A percentile compares a stretch with the other conserved stretches of the same genome.
phyloP scores from a whole-genome alignment of 2,888 invertebrate genomes.

The Rhagonycha lutea region DNA sequence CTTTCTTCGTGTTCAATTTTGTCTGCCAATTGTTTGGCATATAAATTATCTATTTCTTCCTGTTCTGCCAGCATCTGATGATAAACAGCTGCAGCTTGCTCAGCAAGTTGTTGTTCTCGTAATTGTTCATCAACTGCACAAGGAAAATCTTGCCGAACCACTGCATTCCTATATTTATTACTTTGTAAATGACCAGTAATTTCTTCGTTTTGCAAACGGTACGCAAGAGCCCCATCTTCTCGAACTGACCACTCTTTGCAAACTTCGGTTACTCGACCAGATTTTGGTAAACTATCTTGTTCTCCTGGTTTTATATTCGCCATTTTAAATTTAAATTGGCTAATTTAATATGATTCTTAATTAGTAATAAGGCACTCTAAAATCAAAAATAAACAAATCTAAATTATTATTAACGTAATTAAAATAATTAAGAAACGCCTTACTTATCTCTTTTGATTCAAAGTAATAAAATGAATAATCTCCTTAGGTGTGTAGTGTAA shows the following conservation, averaged over 20 bases:
- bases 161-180: slow-evolving; percentile 75
- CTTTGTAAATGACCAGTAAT: slow-evolving; percentile 78
- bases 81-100: slow-evolving; percentile 64
- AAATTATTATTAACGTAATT: neutral
- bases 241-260: slow-evolving; percentile 83
- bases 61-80: slow-evolving; percentile 67
- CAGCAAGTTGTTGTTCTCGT: slow-evolving; percentile 68
- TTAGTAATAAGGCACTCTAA: neutral
- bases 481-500: neutral
- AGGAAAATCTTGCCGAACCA: slow-evolving; percentile 79
- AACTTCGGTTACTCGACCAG: slow-evolving; percentile 73
- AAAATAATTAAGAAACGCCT: neutral
- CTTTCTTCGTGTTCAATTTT: slow-evolving; percentile 63
- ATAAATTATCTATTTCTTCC: slow-evolving; percentile 69
- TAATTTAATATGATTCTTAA: neutral
- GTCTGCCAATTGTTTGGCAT: slow-evolving; percentile 70
- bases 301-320: slow-evolving; percentile 47
- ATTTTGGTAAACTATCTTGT: slow-evolving; percentile 63
- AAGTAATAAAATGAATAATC: neutral
- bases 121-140: slow-evolving; percentile 75
- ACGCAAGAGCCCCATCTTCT: slow-evolving; percentile 82
- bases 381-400: neutral
- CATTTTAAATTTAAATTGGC: slow-evolving; percentile 10
- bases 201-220: slow-evolving; percentile 80
- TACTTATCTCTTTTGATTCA: neutral